Evolutionary conservation across 2,797 vertebrate genomes (phyloP).

Genomic region (Hozukius guyotensis): DNA sequence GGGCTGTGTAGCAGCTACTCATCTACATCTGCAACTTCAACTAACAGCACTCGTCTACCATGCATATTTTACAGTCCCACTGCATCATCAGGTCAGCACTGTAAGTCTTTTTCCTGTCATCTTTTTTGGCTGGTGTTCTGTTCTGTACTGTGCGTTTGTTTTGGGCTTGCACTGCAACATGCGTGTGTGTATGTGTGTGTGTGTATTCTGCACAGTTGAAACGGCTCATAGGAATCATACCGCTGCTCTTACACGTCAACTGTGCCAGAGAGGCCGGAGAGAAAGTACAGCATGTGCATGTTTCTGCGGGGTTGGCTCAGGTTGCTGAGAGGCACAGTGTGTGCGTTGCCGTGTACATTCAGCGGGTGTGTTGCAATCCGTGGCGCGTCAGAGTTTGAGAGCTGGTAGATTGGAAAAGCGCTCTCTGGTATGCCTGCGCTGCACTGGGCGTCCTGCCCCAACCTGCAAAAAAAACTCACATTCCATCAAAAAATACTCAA

Average conservation of each 20-base stretch:
- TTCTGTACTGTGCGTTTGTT: background rate
- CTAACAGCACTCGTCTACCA: conserved; percentile 34
- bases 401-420: conserved; percentile 10
- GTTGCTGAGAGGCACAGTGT: conserved; percentile 29
- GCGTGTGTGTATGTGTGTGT: background rate
- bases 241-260: background rate
- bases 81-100: conserved; percentile 72
- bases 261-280: background rate
- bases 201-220: background rate
- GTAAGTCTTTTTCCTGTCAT: conserved; percentile 30
- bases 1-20: conserved; percentile 6
- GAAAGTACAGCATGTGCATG: conserved; percentile 13
- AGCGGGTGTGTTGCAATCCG: conserved; percentile 41
- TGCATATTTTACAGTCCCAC: conserved; percentile 78
- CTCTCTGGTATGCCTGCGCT: conserved; percentile 1
- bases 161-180: background rate
- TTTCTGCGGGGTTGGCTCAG: conserved; percentile 28
- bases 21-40: conserved; percentile 31
- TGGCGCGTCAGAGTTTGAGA: background rate
- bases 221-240: background rate
- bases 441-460: background rate
- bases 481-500: conserved; percentile 32
- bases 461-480: conserved; percentile 46
- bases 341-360: background rate
- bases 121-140: background rate